Base-by-base conservation (phyloP, 92 coral and sea anemone species). In the Porites cylindrica region DNA sequence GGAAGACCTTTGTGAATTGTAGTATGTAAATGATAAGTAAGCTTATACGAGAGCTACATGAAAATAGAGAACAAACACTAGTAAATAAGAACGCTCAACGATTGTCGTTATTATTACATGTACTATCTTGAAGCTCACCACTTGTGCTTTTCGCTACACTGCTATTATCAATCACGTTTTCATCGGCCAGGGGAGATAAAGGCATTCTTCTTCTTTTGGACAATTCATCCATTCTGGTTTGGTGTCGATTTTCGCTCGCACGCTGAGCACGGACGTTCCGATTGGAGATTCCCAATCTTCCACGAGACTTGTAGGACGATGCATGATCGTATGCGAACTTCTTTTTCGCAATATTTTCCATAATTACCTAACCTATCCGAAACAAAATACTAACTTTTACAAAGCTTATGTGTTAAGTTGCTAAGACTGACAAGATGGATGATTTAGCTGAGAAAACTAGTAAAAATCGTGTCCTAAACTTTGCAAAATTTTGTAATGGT, bases 291-390 rank as follows among this genome's bases (percentile, higher is more conserved):
- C 92, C 92, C 16, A 82, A 53, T 76, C 78, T 92, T 29, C 95
- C 92, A n/a, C 94, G 89, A 73, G 77, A 61, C 78, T 92, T 92
- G 95, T 86, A 92, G 7, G 93, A 59, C 12, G 95, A 92, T 58
- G 43, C 75, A 68, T 82, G 93, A 83, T 92, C 88, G 80, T 92
- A 91, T 8, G 60, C 59, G 72, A 76, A 81, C 26, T 84, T 81
- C 83, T 92, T 92, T 53, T 32, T 76, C n/a, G 85, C 84, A 4
- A 82, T 85, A 14, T 88, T 82, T 84, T 89, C 92, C 85, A 88
- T 75, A 32, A 10, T 75, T 74, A 18, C 56, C 75, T 66, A 47
- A 56, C 51, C 56, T 60, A 47, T 29, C 51, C 51, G 10, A 6
- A 56, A 26, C 64, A 73, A 50, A 16, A 10, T 13, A 16, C 82